Base-by-base conservation (phyloP, 2,113 vertebrate genomes). In the Ammodramus savannarum region DNA sequence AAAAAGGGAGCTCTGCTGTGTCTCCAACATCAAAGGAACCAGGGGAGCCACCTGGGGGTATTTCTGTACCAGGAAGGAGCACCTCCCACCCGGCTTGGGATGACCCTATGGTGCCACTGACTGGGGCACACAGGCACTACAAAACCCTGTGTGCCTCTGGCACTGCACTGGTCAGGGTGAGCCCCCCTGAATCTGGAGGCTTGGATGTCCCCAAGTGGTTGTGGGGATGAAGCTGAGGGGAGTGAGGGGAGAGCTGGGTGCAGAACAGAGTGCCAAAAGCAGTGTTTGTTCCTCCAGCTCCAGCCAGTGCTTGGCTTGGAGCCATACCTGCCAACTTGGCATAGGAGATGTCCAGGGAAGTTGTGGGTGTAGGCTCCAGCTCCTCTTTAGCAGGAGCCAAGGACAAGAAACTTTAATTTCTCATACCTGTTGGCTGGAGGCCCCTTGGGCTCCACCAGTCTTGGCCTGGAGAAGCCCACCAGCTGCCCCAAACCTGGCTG, bases 81-180 rank as follows among this genome's bases (percentile, higher is more conserved):
- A 57, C 10, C 4, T 85, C 32, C 48, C 32, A 16, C 21, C 54
- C 0, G 0, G 48, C 20, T 63, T 4, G 0, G 49, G 32, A 27
- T 26, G 36, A 41, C 22, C 11, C n/a, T 1, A 0, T 3, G 3
- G 39, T 59, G 54, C 67, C 0, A 0, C 57, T 85, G 67, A 4
- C 55, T 71, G 61, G 43, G 17, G 32, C 61, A 58, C 3, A 13
- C n/a, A 36, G 77, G 29, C 19, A 3, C 34, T 71, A 38, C 1
- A 10, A 67, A 90, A 22, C 34, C 7, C 1, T 1, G 2, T 2
- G 15, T 67, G 65, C 65, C 32, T 71, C 51, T 85, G 73, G 22
- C 44, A 32, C 63, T 92, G 68, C 0, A 0, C 6, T 5, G 4
- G 58, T 69, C 86, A 69, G 51, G 1, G 4, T 54, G 83, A 74